These are phyloP conservation scores for Volucella zonaria DNA, from an alignment of 2,888 invertebrate species.

Conservation along the genomic window DNA sequence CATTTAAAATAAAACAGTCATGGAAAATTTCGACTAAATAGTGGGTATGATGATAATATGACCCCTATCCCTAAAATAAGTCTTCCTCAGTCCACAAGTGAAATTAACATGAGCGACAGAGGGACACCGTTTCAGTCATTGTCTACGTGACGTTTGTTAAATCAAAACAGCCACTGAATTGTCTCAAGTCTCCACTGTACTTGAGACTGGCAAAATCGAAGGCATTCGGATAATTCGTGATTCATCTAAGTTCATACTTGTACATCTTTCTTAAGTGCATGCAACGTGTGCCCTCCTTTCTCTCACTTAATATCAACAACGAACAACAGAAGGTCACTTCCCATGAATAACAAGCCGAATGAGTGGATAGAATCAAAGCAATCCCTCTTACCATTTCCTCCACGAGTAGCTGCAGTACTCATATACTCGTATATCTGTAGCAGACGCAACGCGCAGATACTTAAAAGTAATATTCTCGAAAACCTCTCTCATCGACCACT, in stretches of 20 bases:
- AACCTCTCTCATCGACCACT: conserved; percentile 38
- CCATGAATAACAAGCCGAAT: conserved; percentile 48
- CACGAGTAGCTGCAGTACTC: conserved; percentile 16
- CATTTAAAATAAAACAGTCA: too few species aligned
- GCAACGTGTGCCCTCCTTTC: neutral
- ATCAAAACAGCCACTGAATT: too few species aligned
- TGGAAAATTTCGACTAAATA: too few species aligned
- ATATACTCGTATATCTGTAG: conserved; percentile 23
- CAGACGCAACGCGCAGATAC: conserved; percentile 59
- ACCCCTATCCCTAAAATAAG: too few species aligned
- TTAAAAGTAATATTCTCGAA: conserved; percentile 66
- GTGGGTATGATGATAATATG: too few species aligned
- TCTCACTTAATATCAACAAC: conserved; percentile 22
- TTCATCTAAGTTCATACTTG: neutral
- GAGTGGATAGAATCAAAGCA: conserved; percentile 39
- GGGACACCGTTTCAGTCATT: too few species aligned
- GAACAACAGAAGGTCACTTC: conserved; percentile 60
- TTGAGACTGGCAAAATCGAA: too few species aligned
- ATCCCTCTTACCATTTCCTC: neutral
- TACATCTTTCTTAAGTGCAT: conserved; percentile 16
- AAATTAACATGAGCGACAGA: too few species aligned
- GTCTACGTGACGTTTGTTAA: too few species aligned
- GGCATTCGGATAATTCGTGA: conserved; percentile 1
- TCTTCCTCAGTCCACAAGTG: too few species aligned
- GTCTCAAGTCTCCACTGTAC: too few species aligned